phyloP scores from a whole-genome alignment of 2,888 invertebrate species.

The Hecatera dysodea region DNA sequence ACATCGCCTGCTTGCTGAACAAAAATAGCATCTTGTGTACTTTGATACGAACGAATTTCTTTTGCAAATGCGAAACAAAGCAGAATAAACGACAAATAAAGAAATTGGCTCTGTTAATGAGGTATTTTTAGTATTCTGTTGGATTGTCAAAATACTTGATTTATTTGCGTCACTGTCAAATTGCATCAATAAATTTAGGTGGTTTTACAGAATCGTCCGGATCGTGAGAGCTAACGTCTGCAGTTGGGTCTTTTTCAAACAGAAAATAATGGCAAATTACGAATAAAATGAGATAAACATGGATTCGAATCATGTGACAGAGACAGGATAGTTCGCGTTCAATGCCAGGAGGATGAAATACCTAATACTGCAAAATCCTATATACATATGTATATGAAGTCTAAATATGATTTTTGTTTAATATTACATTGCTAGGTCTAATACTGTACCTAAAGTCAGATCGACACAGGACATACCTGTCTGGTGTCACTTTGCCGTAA shows the following conservation, averaged over 20 bases:
- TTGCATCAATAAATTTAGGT: slow-evolving; percentile 43
- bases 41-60: slow-evolving; percentile 79
- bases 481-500: slow-evolving; percentile 81
- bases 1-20: slow-evolving; percentile 80
- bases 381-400: too few species aligned
- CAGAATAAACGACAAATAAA: slow-evolving; percentile 79
- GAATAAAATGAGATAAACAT: too few species aligned
- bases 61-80: slow-evolving; percentile 73
- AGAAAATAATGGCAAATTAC: too few species aligned
- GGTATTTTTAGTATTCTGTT: slow-evolving; percentile 80
- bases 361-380: too few species aligned
- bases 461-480: slow-evolving; percentile 71
- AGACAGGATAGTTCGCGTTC: too few species aligned
- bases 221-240: background rate
- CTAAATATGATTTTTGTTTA: too few species aligned
- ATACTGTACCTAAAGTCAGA: slow-evolving; percentile 54
- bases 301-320: too few species aligned
- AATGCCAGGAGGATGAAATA: too few species aligned
- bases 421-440: too few species aligned
- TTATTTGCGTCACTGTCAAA: slow-evolving; percentile 53
- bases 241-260: too few species aligned
- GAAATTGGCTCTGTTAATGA: slow-evolving; percentile 84
- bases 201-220: slow-evolving; percentile 60
- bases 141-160: slow-evolving; percentile 61
- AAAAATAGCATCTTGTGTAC: slow-evolving; percentile 79